phyloP scores from a whole-genome alignment of 2,113 vertebrate genomes.

The Muntiacus muntjak region DNA sequence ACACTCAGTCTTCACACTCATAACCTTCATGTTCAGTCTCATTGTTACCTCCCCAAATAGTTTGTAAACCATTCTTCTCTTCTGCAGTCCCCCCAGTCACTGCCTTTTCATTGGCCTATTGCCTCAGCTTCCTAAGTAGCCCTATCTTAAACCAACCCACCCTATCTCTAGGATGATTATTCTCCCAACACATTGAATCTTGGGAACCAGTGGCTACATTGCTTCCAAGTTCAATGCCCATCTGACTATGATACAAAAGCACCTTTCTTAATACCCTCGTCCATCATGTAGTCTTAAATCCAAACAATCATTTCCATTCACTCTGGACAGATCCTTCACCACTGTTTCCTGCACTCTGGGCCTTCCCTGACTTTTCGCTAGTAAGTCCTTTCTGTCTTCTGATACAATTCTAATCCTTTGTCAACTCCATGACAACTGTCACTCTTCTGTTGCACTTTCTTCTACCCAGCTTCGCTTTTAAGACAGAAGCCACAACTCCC shows the following conservation, averaged over 20 bases:
- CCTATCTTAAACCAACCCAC: not conserved
- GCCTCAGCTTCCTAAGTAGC: not conserved
- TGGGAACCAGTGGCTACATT: not conserved
- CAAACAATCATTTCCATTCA: not conserved
- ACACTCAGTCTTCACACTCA: not conserved
- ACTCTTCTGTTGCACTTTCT: not conserved
- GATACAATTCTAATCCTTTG: not conserved
- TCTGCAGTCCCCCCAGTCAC: not conserved
- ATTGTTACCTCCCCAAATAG: not conserved
- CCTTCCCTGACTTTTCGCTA: not conserved
- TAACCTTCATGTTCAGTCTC: not conserved
- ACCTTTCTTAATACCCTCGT: not conserved
- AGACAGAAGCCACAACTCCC: not conserved
- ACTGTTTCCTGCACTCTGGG: not conserved
- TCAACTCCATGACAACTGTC: not conserved
- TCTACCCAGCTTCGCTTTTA: not conserved
- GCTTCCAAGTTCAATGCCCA: not conserved
- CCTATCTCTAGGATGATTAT: not conserved
- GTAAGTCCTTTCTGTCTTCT: not conserved
- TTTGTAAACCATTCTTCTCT: not conserved
- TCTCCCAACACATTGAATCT: not conserved
- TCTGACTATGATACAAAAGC: not conserved
- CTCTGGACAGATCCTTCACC: not conserved
- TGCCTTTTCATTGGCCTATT: not conserved
- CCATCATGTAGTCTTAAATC: not conserved